Base-by-base conservation (phyloP, 2,797 vertebrate species). In the Ptychadena robeensis region DNA sequence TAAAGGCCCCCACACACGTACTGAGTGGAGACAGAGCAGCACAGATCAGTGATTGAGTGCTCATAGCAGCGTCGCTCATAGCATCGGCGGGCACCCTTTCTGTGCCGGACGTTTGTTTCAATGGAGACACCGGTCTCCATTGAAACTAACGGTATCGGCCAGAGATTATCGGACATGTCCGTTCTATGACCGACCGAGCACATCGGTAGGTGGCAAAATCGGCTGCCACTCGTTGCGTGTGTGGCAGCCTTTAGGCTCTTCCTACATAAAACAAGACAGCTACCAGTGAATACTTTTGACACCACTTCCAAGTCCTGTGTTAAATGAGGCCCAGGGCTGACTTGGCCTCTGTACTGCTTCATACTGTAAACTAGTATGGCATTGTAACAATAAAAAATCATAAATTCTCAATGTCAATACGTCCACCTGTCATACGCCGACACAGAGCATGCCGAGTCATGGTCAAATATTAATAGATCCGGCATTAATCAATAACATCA, bases 391-490 rank as follows among this genome's bases (percentile, higher is more conserved):
- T 25, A 25, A 61, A 25, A 40, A 61, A 61, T 11, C 53, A 61
- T 12, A 28, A 61, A 61, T 61, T 25, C n/a, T 28, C n/a, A 61
- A 28, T 27, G 59, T 61, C 59, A 61, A 61, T 61, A 61, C 11
- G 10, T 28, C n/a, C 11, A 1, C 25, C 59, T 9, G 59, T 61
- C 59, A 25, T 25, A 61, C 28, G 59, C 59, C 59, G 27, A 61
- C 57, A 18, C 48, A n/a, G 10, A 27, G 22, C 59, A 28, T 28
- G 10, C n/a, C 27, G 27, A 30, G 73, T 64, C 57, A 75, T 25
- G 1, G 35, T 27, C 73, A 63, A 64, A 75, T 64, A 61, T 37
- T 64, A 75, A 75, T 64, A 18, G 34, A 12, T 64, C 59, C 57
- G 4, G 15, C 18, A 3, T 15, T 27, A 25, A 75, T 75, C 35